Conservation (phyloP, 2,888 invertebrate genomes). For the Athetis lepigone region DNA sequence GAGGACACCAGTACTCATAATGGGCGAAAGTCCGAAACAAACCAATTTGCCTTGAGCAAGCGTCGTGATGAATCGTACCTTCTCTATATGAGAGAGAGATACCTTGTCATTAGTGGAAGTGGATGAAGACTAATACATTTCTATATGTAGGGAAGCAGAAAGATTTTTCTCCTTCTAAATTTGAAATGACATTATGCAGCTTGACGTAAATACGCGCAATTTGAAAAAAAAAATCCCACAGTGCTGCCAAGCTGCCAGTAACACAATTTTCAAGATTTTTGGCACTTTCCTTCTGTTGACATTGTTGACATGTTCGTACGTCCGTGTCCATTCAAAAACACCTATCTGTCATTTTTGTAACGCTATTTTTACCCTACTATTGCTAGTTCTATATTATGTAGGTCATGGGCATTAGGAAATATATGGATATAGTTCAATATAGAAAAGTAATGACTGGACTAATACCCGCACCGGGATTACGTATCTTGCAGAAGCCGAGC, state of each 20-base stretch:
- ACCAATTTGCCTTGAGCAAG: too few relatives aligned
- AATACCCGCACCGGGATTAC: too few relatives aligned
- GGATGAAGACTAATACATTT: too few relatives aligned
- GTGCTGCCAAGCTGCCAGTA: conserved; percentile 27
- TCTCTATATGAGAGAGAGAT: too few relatives aligned
- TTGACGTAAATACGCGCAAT: conserved; percentile 12
- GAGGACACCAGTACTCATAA: too few relatives aligned
- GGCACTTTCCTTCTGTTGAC: conserved; percentile 46
- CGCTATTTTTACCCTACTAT: conserved; percentile 20
- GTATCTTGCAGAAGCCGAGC: too few relatives aligned
- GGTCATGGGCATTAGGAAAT: conserved; percentile 44
- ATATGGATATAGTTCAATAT: too few relatives aligned
- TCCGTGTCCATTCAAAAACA: conserved; percentile 52
- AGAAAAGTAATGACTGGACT: too few relatives aligned
- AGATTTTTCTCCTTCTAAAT: neutral
- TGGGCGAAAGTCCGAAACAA: too few relatives aligned
- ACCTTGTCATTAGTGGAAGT: too few relatives aligned
- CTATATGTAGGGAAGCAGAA: neutral
- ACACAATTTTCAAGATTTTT: conserved; percentile 39
- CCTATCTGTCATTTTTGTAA: conserved; percentile 32
- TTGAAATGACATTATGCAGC: conserved; percentile 5
- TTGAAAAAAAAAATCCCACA: conserved; percentile 1
- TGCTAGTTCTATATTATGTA: neutral
- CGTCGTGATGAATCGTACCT: too few relatives aligned
- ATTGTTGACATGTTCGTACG: conserved; percentile 39